Evolutionary conservation across 2,113 vertebrate species (phyloP).

Genomic region (Engystomops pustulosus): DNA sequence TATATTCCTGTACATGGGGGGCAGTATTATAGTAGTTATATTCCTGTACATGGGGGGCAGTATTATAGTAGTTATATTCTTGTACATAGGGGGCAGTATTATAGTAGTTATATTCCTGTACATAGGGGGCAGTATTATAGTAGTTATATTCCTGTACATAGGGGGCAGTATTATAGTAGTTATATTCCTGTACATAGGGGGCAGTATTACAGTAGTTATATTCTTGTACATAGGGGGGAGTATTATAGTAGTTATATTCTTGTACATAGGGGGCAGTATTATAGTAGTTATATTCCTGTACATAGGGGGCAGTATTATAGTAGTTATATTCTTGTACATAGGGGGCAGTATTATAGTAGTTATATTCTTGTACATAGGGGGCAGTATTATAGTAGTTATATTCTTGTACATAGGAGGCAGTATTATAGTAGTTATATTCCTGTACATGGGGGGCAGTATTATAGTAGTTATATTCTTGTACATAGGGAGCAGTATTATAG

Average conservation of each 20-base stretch:
- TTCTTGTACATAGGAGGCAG: too few species aligned
- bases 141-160: too few species aligned
- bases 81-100: background rate
- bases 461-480: background rate
- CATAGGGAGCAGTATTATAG: too few species aligned
- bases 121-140: background rate
- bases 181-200: background rate
- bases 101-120: slow-evolving; percentile 8
- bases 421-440: background rate
- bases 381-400: background rate
- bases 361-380: background rate
- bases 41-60: background rate
- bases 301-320: background rate
- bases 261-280: background rate
- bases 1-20: background rate
- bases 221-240: too few species aligned
- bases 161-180: background rate
- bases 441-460: background rate
- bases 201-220: too few species aligned
- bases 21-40: background rate
- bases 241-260: background rate
- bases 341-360: slow-evolving; percentile 6
- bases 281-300: background rate
- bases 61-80: background rate
- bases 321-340: background rate